Evolutionary conservation across 2,797 vertebrate genomes (phyloP), one percentile per base, ranked within the genome.

Genomic region (Sebastes matsubarae): DNA sequence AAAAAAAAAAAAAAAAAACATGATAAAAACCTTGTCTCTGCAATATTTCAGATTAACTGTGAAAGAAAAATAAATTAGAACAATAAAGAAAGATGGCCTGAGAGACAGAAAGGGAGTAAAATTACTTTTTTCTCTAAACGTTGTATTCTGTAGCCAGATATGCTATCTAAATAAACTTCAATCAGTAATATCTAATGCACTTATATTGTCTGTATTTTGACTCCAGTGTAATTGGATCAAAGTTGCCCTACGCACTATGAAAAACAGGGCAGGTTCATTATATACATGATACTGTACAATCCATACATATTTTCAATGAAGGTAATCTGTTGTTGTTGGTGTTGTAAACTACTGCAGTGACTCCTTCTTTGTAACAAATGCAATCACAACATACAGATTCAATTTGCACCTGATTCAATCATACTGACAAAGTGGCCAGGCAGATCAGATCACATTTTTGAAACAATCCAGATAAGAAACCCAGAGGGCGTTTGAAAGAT

Each of bases 21-120:
- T 0, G 1, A n/a, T 24, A 52, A 12, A 13, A 7, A 69, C 29
- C 25, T 32, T 25, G 25, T 65, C 50, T 24, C 42, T 72, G 30
- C 52, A 66, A 63, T 63, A 32, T 52, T 71, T 65, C n/a, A 73
- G 18, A 57, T 75, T 69, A 75, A 80, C 27, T 24, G 24, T 27
- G 25, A 38, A 42, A 13, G 42, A 46, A 32, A 24, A 29, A 78
- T 13, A 3, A 70, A 38, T 10, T n/a, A 32, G 9, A 60, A 24
- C 22, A 42, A 68, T 70, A 58, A 52, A 67, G 8, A 36, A 22
- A 32, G 32, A 38, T 27, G 4, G 22, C 22, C 68, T 20, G 14
- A 38, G 30, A 68, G 32, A 63, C 1, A 67, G 34, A 32, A 11
- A 55, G 10, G 34, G 60, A 25, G 64, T 61, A 54, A 27, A 30